Conservation (phyloP, 2,113 vertebrate species). For the Casuarius casuarius region DNA sequence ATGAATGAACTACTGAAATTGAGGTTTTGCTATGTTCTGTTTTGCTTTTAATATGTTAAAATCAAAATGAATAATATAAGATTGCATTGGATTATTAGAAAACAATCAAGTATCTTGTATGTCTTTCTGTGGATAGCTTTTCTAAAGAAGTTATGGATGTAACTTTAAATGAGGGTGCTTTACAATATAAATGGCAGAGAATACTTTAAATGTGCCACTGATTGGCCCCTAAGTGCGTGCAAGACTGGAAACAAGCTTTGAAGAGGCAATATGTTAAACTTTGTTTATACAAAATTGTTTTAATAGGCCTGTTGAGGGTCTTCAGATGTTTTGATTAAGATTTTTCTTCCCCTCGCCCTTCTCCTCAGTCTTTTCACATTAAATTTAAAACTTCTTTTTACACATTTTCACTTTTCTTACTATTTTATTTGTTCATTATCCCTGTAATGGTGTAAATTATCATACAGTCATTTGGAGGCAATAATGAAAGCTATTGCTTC, state of each 20-base stretch:
- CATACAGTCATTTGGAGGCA: too few species aligned
- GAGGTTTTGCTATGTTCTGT: background rate
- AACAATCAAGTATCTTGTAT: background rate
- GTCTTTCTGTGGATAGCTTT: background rate
- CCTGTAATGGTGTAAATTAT: too few species aligned
- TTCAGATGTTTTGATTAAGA: background rate
- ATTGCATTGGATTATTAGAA: background rate
- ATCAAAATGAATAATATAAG: background rate
- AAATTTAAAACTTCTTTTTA: too few species aligned
- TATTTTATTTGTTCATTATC: too few species aligned
- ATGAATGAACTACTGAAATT: background rate
- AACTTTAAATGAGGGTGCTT: background rate
- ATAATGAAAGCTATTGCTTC: too few species aligned
- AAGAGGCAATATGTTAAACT: background rate
- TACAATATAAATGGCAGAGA: background rate
- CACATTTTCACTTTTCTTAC: too few species aligned
- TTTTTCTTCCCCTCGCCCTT: background rate
- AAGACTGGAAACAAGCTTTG: background rate
- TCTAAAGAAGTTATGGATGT: background rate
- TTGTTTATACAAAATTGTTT: background rate
- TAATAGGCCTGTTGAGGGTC: background rate
- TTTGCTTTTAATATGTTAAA: background rate
- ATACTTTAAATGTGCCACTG: background rate
- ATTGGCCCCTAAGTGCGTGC: background rate
- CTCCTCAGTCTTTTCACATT: too few species aligned